phyloP scores from a whole-genome alignment of 1,140 invertebrate species.

The Venturia canescens region DNA sequence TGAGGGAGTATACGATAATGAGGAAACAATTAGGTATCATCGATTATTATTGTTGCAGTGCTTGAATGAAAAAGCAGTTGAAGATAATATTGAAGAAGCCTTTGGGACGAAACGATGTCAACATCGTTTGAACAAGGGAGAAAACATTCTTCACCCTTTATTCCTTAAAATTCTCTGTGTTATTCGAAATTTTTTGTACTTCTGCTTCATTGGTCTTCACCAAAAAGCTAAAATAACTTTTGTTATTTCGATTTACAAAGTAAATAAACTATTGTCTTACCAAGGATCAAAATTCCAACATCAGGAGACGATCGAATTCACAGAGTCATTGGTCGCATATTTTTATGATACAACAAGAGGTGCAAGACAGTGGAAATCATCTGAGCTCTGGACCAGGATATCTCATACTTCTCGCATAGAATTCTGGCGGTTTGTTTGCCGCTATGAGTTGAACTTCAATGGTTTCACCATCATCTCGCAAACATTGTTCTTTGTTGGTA shows the following conservation, averaged over 20 bases:
- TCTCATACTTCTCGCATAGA: conserved; percentile 43
- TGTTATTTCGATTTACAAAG: no score
- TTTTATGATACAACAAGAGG: not conserved
- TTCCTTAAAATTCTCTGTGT: no score
- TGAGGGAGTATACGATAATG: no score
- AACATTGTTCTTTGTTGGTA: conserved; percentile 42
- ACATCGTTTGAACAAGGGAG: no score
- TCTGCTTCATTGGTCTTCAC: no score
- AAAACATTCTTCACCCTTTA: no score
- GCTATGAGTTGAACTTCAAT: conserved; percentile 66
- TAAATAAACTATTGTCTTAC: no score
- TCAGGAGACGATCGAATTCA: not conserved
- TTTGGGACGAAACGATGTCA: not conserved
- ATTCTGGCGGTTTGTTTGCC: conserved; percentile 60
- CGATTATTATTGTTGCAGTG: not conserved
- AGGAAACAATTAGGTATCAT: no score
- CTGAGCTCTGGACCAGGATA: not conserved
- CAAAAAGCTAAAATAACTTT: no score
- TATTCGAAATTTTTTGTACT: no score
- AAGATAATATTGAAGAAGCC: not conserved
- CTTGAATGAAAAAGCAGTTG: no score
- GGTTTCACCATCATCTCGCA: conserved; percentile 53
- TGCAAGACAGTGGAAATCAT: not conserved
- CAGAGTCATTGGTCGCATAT: not conserved
- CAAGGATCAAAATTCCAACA: no score